These are phyloP conservation scores for Alloplasta piceator DNA, from an alignment of 2,888 invertebrate genomes.

Conservation along the genomic window DNA sequence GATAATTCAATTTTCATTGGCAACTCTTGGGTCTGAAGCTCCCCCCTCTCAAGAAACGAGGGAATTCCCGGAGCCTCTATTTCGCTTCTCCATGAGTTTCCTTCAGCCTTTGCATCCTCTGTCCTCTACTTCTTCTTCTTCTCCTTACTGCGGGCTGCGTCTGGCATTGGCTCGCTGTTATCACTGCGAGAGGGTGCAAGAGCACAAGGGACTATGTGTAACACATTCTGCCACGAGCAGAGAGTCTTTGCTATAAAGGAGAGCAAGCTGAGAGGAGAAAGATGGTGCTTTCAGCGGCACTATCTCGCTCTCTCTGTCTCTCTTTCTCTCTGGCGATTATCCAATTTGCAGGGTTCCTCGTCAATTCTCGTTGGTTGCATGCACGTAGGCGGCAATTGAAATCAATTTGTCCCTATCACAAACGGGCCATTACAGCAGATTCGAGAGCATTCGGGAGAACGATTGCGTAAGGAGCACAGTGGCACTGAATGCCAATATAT, in stretches of 20 bases:
- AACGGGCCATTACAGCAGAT: slow-evolving; percentile 66
- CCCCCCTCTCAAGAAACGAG: slow-evolving; percentile 41
- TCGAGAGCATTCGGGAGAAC: slow-evolving; percentile 66
- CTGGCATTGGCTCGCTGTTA: slow-evolving; percentile 49
- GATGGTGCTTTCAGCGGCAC: slow-evolving; percentile 44
- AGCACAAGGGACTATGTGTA: slow-evolving; percentile 36
- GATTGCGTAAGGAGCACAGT: slow-evolving; percentile 63
- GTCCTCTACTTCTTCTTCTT: slow-evolving; percentile 15
- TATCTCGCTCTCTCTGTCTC: slow-evolving; percentile 19
- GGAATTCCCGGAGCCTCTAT: slow-evolving; percentile 40
- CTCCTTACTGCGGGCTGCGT: slow-evolving; percentile 38
- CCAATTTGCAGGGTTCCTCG: slow-evolving; percentile 77
- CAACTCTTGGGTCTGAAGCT: slow-evolving; percentile 49
- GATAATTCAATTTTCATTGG: slow-evolving; percentile 66
- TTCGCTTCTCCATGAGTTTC: slow-evolving; percentile 8
- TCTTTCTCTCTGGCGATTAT: slow-evolving; percentile 75
- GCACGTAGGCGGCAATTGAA: slow-evolving; percentile 75
- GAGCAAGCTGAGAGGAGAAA: slow-evolving; percentile 6
- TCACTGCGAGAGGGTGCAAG: slow-evolving; percentile 37
- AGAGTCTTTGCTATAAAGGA: slow-evolving; percentile 4
- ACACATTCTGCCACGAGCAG: slow-evolving; percentile 43
- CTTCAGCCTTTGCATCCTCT: slow-evolving; percentile 34
- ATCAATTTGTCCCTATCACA: slow-evolving; percentile 74
- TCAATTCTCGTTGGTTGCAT: slow-evolving; percentile 76
- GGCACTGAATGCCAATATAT: slow-evolving; percentile 24